Conservation (phyloP, 1,140 invertebrate species). For the Ceratosolen solmsi region DNA sequence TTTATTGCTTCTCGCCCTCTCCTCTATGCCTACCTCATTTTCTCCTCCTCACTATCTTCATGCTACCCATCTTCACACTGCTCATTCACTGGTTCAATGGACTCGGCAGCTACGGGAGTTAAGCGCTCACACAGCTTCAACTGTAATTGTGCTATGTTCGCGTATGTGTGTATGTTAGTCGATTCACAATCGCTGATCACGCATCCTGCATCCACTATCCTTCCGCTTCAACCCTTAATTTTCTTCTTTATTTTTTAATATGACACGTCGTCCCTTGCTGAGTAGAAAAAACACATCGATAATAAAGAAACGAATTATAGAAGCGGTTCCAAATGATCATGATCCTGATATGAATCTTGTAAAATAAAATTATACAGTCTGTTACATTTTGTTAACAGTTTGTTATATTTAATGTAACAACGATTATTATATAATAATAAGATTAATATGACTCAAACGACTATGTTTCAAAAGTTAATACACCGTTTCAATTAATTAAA, state of each 20-base stretch:
- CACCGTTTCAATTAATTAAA: no score
- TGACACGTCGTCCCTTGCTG: neutral
- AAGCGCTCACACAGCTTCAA: neutral
- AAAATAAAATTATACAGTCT: no score
- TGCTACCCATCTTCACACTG: slow-evolving; percentile 3
- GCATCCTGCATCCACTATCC: neutral
- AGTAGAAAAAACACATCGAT: no score
- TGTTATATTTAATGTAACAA: no score
- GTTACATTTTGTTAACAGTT: no score
- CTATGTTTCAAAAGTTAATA: no score
- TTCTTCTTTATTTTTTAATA: neutral
- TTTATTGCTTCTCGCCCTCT: slow-evolving; percentile 48
- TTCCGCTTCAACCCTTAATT: neutral
- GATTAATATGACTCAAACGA: no score
- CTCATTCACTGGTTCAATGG: slow-evolving; percentile 15
- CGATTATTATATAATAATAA: no score
- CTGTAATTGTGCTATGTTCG: neutral
- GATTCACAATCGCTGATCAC: neutral
- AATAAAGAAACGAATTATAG: slow-evolving; percentile 1
- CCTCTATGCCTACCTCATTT: neutral
- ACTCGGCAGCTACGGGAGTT: neutral
- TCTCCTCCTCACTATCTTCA: slow-evolving; percentile 42
- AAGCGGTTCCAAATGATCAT: no score
- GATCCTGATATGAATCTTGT: no score
- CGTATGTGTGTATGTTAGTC: neutral